phyloP scores from a whole-genome alignment of 2,797 vertebrate genomes.

The Onychomys arenicola region DNA sequence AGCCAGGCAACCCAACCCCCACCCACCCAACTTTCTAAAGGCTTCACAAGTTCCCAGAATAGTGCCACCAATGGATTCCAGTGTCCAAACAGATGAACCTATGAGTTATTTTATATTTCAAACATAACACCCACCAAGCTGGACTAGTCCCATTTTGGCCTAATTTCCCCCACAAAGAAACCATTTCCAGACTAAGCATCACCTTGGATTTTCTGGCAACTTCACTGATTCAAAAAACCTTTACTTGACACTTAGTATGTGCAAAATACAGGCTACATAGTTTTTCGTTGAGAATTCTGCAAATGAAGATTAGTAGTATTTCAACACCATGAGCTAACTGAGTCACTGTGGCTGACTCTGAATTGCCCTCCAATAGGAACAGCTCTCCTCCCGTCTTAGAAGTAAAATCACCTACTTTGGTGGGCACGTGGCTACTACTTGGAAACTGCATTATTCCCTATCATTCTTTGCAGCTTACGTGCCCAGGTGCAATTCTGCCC shows the following conservation, averaged over 20 bases:
- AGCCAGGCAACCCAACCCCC: background rate
- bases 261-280: background rate
- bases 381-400: background rate
- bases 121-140: background rate
- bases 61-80: background rate
- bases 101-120: background rate
- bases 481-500: background rate
- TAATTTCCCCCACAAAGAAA: background rate
- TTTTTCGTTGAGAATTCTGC: background rate
- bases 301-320: background rate
- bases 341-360: background rate
- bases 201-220: background rate
- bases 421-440: background rate
- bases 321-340: background rate
- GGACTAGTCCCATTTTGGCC: background rate
- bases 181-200: background rate
- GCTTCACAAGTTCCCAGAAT: background rate
- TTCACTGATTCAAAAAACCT: slow-evolving; percentile 21
- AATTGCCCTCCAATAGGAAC: background rate
- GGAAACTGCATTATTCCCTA: background rate
- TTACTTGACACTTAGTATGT: background rate
- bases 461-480: background rate
- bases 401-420: background rate
- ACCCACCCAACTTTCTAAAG: background rate
- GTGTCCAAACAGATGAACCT: background rate